Percentiles rank a stretch among this genome's conserved stretches.
Evolutionary conservation across 2,113 vertebrate species (phyloP).

Genomic region (Hucho hucho): DNA sequence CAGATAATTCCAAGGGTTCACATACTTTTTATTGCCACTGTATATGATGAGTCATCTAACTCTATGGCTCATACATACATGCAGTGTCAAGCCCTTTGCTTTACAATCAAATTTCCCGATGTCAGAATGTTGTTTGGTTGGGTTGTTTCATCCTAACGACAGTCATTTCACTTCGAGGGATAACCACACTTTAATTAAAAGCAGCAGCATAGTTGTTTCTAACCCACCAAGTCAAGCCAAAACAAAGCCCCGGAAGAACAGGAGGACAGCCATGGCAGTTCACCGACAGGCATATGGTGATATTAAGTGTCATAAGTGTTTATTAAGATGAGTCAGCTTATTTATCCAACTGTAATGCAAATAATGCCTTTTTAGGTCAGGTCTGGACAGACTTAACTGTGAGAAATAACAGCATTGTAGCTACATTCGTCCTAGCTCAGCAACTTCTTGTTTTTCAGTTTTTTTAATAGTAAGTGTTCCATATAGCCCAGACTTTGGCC

Average conservation of each 20-base stretch:
- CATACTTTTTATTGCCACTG: no score
- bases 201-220: no score
- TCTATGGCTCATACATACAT: no score
- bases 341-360: not conserved
- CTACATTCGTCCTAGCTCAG: not conserved
- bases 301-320: not conserved
- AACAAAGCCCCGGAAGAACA: not conserved
- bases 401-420: not conserved
- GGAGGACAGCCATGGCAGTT: not conserved
- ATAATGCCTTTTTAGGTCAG: not conserved
- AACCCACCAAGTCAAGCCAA: no score
- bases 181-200: constrained; percentile 29
- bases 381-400: not conserved
- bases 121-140: not conserved
- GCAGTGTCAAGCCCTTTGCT: not conserved
- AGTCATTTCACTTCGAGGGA: constrained; percentile 41
- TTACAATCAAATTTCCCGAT: constrained; percentile 7
- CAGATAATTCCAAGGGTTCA: no score
- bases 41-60: no score
- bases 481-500: not conserved
- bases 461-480: not conserved
- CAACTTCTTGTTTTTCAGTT: not conserved
- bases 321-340: not conserved
- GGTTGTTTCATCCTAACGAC: not conserved
- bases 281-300: not conserved